Percentiles rank a stretch among this genome's conserved stretches.
phyloP scores from a whole-genome alignment of 2,113 vertebrate genomes.

The Strix uralensis region DNA sequence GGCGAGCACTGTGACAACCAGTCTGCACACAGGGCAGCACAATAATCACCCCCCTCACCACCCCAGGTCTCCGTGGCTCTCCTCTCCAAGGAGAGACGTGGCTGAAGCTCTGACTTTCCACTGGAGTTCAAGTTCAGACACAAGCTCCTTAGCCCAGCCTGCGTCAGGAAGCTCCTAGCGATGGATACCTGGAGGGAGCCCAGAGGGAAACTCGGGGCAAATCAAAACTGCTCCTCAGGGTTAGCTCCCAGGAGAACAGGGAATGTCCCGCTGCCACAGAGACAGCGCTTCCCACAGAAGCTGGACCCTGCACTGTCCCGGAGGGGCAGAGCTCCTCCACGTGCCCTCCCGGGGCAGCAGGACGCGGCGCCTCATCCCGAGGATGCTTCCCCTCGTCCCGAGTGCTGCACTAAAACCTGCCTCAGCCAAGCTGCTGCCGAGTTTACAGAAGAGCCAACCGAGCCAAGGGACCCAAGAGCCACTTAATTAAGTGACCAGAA shows the following conservation, averaged over 20 bases:
- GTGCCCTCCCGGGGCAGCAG: neutral
- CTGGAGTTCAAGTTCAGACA: neutral
- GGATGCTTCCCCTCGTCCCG: neutral
- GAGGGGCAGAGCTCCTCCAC: neutral
- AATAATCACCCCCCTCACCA: no score
- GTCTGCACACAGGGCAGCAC: rapidly evolving
- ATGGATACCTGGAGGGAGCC: neutral
- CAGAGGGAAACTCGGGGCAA: neutral
- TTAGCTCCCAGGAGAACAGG: neutral
- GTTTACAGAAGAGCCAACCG: neutral
- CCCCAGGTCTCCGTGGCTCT: rapidly evolving
- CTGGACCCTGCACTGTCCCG: neutral
- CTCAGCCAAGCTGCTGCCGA: neutral
- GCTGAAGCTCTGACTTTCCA: neutral
- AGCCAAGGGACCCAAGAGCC: neutral
- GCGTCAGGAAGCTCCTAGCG: neutral
- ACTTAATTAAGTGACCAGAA: neutral
- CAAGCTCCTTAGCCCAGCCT: neutral
- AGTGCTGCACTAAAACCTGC: neutral
- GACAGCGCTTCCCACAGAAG: neutral
- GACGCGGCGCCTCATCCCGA: neutral
- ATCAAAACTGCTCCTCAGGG: neutral
- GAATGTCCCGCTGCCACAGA: neutral
- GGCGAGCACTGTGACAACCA: rapidly evolving
- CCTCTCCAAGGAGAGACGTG: neutral